Evolutionary conservation across 2,888 invertebrate species (phyloP).

Genomic region (Tolmerus cingulatus): DNA sequence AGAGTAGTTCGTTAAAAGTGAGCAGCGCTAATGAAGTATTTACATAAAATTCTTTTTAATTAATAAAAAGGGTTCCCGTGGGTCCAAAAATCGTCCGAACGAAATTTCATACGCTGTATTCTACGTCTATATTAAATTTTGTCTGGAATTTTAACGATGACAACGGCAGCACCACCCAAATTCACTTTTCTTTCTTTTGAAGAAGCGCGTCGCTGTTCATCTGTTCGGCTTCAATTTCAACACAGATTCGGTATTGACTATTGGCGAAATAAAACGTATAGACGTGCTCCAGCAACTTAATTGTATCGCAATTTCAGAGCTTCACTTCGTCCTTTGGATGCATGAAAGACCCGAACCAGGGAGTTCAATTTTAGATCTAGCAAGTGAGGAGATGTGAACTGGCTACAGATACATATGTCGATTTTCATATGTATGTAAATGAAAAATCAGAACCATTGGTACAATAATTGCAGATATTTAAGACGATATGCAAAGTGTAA

Average conservation of each 20-base stretch:
- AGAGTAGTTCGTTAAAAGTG: background rate
- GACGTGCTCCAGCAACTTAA: conserved; percentile 18
- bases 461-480: background rate
- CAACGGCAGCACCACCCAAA: background rate
- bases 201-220: background rate
- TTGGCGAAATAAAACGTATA: background rate
- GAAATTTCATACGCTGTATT: background rate
- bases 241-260: background rate
- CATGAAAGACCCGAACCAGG: background rate
- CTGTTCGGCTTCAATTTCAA: background rate
- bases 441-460: background rate
- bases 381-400: background rate
- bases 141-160: background rate
- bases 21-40: background rate
- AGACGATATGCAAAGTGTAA: background rate
- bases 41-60: background rate
- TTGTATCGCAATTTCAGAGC: background rate
- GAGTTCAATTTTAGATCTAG: background rate
- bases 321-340: background rate
- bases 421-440: background rate
- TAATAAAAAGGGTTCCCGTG: background rate
- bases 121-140: background rate
- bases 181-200: background rate
- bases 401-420: background rate
- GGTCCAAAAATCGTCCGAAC: background rate